Conservation (phyloP, 2,888 invertebrate species). For the Thereva unica region DNA sequence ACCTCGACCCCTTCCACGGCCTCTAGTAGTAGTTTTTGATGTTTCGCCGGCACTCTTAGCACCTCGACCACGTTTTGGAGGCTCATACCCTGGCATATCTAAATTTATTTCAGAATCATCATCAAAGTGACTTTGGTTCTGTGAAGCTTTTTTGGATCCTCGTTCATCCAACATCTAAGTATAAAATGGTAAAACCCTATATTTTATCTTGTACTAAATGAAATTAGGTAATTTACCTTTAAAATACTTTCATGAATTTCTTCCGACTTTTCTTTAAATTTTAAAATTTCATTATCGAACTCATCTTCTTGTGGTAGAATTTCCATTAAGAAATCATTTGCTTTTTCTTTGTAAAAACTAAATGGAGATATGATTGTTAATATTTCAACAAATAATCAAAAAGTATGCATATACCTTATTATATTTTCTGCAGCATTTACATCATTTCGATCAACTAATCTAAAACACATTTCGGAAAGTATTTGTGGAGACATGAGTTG, state of each 20-base stretch:
- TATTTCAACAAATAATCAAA: not conserved
- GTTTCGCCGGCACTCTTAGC: conserved; percentile 13
- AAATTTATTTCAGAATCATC: conserved; percentile 40
- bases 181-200: not conserved
- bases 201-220: not conserved
- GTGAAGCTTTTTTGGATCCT: conserved; percentile 28
- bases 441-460: conserved; percentile 68
- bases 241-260: conserved; percentile 35
- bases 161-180: conserved; percentile 40
- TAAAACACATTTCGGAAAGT: conserved; percentile 73
- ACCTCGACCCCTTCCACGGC: conserved; percentile 42
- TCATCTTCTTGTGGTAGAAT: conserved; percentile 59
- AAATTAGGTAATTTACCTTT: conserved; percentile 25
- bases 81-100: conserved; percentile 1
- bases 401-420: conserved; percentile 57
- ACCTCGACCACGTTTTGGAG: conserved; percentile 20
- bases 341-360: conserved; percentile 62
- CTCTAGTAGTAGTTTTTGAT: conserved; percentile 49
- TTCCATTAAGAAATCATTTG: conserved; percentile 60
- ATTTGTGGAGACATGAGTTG: conserved; percentile 74
- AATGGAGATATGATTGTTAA: conserved; percentile 11
- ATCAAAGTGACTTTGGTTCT: conserved; percentile 58
- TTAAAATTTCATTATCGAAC: conserved; percentile 59
- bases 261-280: conserved; percentile 54
- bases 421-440: conserved; percentile 62